Base-by-base conservation (phyloP, 2,113 vertebrate genomes). In the Dicaeum eximium region DNA sequence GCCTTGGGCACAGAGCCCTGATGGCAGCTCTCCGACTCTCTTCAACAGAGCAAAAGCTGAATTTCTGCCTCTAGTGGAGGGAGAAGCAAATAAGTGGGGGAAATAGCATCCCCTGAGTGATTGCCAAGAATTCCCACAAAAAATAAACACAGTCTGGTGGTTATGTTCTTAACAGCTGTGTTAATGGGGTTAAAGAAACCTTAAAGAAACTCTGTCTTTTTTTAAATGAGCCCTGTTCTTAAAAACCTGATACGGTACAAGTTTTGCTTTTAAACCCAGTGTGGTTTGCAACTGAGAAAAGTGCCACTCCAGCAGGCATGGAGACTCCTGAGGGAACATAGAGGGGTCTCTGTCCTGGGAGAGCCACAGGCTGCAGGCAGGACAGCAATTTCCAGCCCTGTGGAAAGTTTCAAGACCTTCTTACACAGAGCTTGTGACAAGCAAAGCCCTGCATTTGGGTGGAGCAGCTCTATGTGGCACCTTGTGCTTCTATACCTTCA, bases 71-170 rank as follows among this genome's bases (percentile, higher is more conserved):
- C 94, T 94, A 95, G 92, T 25, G 87, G 88, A 91, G 56, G 73
- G 71, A 94, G 57, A 92, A 80, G 80, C 65, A 96, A 96, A 9
- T 48, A 92, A 95, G 40, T 86, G 80, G 90, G 89, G 77, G 82
- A 88, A 97, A 94, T 7, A 78, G 95, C 91, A 96, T 96, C 94
- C 89, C 94, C 80, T 95, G 86, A 95, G 91, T 75, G 78, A 95
- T 93, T 80, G 92, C 94, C 93, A 95, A 89, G 92, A 94, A 94
- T 95, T 96, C 92, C 93, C 90, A 95, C 79, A 93, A 95, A 92
- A 93, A 95, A 95, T 96, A 96, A 96, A 97, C 92, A 96, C 93
- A 95, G 93, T 96, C 92, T 91, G 88, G 92, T 96, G 92, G 96
- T 97, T 94, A 95, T 94, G 94, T 94, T 97, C 95, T 96, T 94